A percentile compares a stretch with the other conserved stretches of the same genome.
phyloP scores from a whole-genome alignment of 1,140 invertebrate species.

The Cydia amplana region DNA sequence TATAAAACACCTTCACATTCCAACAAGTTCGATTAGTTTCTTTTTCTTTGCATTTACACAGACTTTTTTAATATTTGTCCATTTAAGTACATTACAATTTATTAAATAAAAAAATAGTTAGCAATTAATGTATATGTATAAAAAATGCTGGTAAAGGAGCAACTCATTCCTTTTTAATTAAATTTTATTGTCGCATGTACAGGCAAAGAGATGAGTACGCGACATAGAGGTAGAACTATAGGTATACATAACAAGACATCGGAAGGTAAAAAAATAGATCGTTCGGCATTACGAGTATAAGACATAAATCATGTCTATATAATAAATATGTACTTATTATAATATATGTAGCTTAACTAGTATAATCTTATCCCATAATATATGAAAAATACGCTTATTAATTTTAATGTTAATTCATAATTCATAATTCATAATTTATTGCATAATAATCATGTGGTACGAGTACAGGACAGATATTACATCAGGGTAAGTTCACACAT shows the following conservation, averaged over 20 bases:
- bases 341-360: constrained; percentile 51
- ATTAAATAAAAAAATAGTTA: not conserved
- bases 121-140: constrained; percentile 51
- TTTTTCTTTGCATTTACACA: constrained; percentile 14
- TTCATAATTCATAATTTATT: no score
- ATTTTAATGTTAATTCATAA: no score
- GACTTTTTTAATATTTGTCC: not conserved
- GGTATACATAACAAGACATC: not conserved
- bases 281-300: not conserved
- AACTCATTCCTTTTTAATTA: constrained; percentile 50
- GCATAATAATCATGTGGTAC: no score
- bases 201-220: constrained; percentile 36
- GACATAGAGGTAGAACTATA: constrained; percentile 32
- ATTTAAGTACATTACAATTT: not conserved
- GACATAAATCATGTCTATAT: constrained; percentile 34
- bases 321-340: constrained; percentile 37
- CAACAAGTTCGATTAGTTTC: constrained; percentile 26
- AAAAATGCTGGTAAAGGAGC: constrained; percentile 69
- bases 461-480: no score
- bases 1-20: not conserved
- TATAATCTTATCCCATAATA: constrained; percentile 55
- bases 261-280: not conserved
- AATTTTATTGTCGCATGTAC: constrained; percentile 42
- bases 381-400: constrained; percentile 79
- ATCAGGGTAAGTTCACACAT: no score